Percentiles rank a stretch among this genome's conserved stretches.
These are phyloP conservation scores for Colinus virginianus DNA, from an alignment of 2,113 vertebrate species.

Conservation along the genomic window DNA sequence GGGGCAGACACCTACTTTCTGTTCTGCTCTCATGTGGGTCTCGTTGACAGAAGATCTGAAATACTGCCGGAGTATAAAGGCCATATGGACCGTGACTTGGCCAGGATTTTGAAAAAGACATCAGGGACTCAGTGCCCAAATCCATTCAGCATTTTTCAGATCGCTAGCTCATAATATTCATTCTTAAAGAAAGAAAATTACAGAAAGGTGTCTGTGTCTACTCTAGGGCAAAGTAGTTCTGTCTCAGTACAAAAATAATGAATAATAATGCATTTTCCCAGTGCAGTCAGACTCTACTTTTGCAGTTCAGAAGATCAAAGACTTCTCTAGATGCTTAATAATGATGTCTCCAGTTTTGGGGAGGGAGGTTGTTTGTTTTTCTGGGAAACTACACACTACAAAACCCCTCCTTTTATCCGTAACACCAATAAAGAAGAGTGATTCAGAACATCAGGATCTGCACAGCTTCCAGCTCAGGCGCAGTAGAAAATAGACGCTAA, in stretches of 20 bases:
- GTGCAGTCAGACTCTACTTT: not conserved
- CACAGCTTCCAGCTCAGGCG: not conserved
- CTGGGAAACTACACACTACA: not conserved
- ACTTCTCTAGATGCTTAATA: not conserved
- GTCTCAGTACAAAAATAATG: not conserved
- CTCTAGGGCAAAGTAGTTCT: not conserved
- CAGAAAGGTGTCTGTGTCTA: not conserved
- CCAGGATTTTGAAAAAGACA: not conserved
- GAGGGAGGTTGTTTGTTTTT: no score
- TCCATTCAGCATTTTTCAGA: not conserved
- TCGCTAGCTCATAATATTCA: not conserved
- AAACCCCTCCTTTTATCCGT: not conserved
- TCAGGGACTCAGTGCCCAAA: not conserved
- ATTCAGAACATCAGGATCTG: not conserved
- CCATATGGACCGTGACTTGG: not conserved
- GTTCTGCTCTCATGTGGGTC: not conserved
- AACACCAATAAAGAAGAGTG: not conserved
- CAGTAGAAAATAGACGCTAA: not conserved
- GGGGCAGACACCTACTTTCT: not conserved
- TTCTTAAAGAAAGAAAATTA: not conserved
- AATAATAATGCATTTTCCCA: not conserved
- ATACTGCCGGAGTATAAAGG: not conserved
- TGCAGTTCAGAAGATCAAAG: not conserved
- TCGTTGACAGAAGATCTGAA: not conserved
- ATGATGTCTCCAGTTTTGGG: not conserved